phyloP scores from a whole-genome alignment of 2,797 vertebrate species.

The Numenius phaeopus region DNA sequence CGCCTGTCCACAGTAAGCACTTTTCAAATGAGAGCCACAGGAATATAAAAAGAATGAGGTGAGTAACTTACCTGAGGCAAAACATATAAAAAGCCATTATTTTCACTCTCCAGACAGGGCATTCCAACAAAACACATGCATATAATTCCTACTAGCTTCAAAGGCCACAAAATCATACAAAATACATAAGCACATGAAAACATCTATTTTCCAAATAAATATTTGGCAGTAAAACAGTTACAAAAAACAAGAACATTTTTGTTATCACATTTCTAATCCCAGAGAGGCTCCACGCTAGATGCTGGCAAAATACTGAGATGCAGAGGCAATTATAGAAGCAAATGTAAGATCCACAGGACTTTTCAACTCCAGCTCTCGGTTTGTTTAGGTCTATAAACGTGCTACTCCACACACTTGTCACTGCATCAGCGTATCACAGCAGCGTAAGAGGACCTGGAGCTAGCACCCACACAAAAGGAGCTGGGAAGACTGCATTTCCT shows the following conservation, averaged over 20 bases:
- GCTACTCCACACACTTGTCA: not conserved
- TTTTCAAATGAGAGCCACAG: not conserved
- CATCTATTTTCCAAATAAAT: not conserved
- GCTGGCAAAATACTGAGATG: not conserved
- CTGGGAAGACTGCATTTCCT: not conserved
- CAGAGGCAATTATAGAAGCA: not conserved
- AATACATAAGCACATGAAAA: not conserved
- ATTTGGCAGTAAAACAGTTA: not conserved
- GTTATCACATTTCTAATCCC: not conserved
- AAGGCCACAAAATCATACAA: not conserved
- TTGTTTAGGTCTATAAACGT: not conserved
- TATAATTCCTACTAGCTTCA: not conserved
- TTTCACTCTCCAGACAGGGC: not conserved
- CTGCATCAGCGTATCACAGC: not conserved
- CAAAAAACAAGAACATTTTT: not conserved
- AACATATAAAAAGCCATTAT: not conserved
- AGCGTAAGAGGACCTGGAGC: not conserved
- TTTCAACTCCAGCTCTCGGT: not conserved
- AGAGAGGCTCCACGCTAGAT: not conserved
- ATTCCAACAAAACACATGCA: not conserved
- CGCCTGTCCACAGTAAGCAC: not conserved
- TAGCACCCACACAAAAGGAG: not conserved
- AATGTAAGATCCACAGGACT: not conserved
- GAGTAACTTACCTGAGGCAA: slow-evolving; percentile 26
- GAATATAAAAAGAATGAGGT: not conserved